These are phyloP conservation scores for Camptogramma bilineatum DNA, from an alignment of 2,888 invertebrate genomes.

Conservation along the genomic window DNA sequence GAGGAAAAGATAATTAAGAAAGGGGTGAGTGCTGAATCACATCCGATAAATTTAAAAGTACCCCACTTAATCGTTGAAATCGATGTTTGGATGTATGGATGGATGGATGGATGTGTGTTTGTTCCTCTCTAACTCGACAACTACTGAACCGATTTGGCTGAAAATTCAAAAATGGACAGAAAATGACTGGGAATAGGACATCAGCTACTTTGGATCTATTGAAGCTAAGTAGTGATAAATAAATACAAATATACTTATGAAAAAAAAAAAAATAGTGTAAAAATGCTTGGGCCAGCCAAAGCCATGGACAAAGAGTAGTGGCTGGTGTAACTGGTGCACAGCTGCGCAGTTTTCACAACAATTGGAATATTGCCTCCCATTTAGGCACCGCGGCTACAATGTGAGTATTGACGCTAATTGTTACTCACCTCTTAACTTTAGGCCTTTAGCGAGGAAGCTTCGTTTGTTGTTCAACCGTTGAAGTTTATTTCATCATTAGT, in stretches of 20 bases:
- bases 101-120: too few relatives aligned
- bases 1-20: too few relatives aligned
- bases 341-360: slow-evolving; percentile 52
- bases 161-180: too few relatives aligned
- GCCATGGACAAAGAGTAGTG: slow-evolving; percentile 18
- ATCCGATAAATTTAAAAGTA: too few relatives aligned
- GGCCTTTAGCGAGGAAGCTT: slow-evolving; percentile 13
- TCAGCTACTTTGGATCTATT: too few relatives aligned
- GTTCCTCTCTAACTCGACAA: too few relatives aligned
- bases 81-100: too few relatives aligned
- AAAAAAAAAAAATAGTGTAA: neutral
- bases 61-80: too few relatives aligned
- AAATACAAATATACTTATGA: neutral
- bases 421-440: slow-evolving; percentile 28
- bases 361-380: slow-evolving; percentile 42
- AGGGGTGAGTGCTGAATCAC: too few relatives aligned
- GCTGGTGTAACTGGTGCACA: slow-evolving; percentile 41
- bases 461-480: slow-evolving; percentile 3
- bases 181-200: too few relatives aligned
- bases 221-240: neutral
- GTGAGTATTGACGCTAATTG: slow-evolving; percentile 40
- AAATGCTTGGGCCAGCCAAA: neutral
- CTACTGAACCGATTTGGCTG: too few relatives aligned
- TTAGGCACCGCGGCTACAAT: slow-evolving; percentile 41
- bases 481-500: neutral